Conservation (phyloP, 2,888 invertebrate genomes). For the Cyaniris semiargus region DNA sequence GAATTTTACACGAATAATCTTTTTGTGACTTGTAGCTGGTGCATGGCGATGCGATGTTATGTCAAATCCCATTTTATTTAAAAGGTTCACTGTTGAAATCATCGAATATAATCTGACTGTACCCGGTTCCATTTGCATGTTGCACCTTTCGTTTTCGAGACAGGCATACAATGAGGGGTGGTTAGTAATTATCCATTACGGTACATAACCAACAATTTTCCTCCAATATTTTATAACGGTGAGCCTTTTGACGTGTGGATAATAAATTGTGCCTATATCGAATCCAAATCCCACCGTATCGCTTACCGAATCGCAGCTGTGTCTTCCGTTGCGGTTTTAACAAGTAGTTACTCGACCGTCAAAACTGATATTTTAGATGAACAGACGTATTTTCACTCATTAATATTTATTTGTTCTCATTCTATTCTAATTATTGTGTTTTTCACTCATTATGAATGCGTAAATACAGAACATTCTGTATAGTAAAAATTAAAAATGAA, state of each 20-base stretch:
- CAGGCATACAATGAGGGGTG: neutral
- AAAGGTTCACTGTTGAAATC: neutral
- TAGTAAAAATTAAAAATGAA: neutral
- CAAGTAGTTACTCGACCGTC: neutral
- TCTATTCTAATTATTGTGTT: neutral
- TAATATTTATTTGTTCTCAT: neutral
- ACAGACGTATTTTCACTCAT: neutral
- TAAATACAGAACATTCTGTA: constrained; percentile 4
- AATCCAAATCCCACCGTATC: constrained; percentile 5
- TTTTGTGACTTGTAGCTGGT: too few species aligned
- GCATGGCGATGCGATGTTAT: too few species aligned
- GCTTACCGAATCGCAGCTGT: constrained; percentile 6
- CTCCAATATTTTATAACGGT: neutral
- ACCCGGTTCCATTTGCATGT: neutral
- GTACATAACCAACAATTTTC: neutral
- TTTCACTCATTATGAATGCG: neutral
- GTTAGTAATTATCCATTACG: neutral
- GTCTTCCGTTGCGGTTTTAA: constrained; percentile 19
- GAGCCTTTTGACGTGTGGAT: constrained; percentile 9
- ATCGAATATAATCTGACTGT: neutral
- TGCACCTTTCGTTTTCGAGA: constrained; percentile 9
- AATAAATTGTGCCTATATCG: constrained; percentile 4
- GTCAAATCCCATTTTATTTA: too few species aligned
- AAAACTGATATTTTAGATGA: constrained; percentile 9
- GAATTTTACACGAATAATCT: too few species aligned